Base-by-base conservation (phyloP, 64 coral and sea anemone species). In the Astreopora myriophthalma region DNA sequence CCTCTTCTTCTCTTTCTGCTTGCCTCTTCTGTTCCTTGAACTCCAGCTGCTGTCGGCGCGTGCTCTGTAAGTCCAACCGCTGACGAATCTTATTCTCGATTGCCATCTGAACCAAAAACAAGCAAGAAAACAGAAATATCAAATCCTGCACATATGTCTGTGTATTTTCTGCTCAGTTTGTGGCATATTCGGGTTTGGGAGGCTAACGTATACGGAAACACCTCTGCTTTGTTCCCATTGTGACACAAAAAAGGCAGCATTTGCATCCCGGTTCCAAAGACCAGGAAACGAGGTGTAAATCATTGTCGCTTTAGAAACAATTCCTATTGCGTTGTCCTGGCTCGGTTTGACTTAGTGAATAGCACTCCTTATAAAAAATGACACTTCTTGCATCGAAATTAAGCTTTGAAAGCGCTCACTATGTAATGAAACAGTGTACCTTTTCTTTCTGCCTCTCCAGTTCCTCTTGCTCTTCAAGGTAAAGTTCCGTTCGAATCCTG, bases 391-490 rank as follows among this genome's bases (percentile, higher is more conserved):
- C n/a, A n/a, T n/a, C n/a, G n/a, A n/a, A n/a, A n/a, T n/a, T n/a
- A n/a, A n/a, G n/a, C n/a, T n/a, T n/a, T n/a, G n/a, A n/a, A n/a
- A n/a, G n/a, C n/a, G n/a, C n/a, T n/a, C n/a, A n/a, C n/a, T n/a
- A n/a, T n/a, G n/a, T n/a, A n/a, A n/a, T n/a, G n/a, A n/a, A n/a
- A n/a, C n/a, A n/a, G n/a, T 22, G 10, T 68, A 98, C 96, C 89
- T 84, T 86, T 62, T 99, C 97, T 12, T 90, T 92, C 20, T 95
- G 97, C 75, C 97, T 84, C 69, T 95, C 97, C 48, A 57, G 86
- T 49, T 99, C 97, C 84, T 99, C 97, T 68, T 99, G 97, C 75
- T 99, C 97, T 57, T 99, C 97, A 33, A 99, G 84, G 26, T 99
- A 90, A 26, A 99, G 55, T 51, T 99, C 97, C 46, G 95, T 87